Percentiles rank a stretch among this genome's conserved stretches.
Evolutionary conservation across 2,113 vertebrate genomes (phyloP).

Genomic region (Marcusenius ussheri): DNA sequence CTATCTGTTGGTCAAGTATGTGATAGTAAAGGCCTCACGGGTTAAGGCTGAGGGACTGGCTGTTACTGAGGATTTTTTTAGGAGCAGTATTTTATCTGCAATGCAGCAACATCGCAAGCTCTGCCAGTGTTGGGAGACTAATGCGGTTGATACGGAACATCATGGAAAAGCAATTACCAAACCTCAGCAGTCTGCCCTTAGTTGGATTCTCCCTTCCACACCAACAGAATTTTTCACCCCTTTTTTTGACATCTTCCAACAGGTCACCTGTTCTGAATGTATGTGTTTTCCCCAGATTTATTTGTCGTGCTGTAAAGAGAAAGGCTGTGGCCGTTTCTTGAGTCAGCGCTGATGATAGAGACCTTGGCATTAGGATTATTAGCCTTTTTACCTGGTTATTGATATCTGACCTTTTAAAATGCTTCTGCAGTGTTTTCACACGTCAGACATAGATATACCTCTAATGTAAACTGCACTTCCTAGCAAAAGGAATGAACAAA

Average conservation of each 20-base stretch:
- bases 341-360: background rate
- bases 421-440: slow-evolving; percentile 21
- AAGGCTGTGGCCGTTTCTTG: background rate
- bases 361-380: background rate
- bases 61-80: slow-evolving; percentile 18
- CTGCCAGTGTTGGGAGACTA: slow-evolving; percentile 20
- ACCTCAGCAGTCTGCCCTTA: background rate
- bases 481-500: background rate
- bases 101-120: slow-evolving; percentile 45
- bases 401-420: slow-evolving; percentile 27
- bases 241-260: background rate
- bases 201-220: background rate
- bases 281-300: background rate
- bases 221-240: background rate
- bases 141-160: slow-evolving; percentile 9
- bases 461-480: background rate
- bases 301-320: background rate
- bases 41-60: slow-evolving; percentile 6
- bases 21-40: background rate
- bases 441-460: slow-evolving; percentile 15
- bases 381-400: background rate
- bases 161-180: slow-evolving; percentile 12
- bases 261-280: background rate
- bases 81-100: slow-evolving; percentile 50
- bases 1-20: background rate